Percentiles rank a stretch among this genome's conserved stretches.
These are phyloP conservation scores for Lagenorhynchus albirostris DNA, from an alignment of 2,113 vertebrate species.

Conservation along the genomic window DNA sequence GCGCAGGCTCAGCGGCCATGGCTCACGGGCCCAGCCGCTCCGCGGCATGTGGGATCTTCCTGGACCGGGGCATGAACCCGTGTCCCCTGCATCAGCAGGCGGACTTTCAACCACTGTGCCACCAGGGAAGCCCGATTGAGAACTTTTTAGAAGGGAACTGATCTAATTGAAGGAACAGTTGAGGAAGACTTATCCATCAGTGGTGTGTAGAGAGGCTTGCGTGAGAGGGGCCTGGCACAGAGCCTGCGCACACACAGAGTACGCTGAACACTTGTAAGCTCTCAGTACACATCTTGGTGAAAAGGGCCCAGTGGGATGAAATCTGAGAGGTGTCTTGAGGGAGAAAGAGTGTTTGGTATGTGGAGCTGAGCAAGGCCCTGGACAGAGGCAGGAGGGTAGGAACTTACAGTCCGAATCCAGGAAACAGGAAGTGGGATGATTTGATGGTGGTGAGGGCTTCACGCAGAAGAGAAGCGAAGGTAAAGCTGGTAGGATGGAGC, in stretches of 20 bases:
- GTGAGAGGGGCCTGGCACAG: neutral
- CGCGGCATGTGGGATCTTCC: too few relatives aligned
- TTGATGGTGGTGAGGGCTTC: rapidly evolving
- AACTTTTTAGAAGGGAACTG: neutral
- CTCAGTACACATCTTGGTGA: rapidly evolving
- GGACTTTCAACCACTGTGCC: too few relatives aligned
- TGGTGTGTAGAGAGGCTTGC: rapidly evolving
- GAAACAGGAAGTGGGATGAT: rapidly evolving
- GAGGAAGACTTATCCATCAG: too few relatives aligned
- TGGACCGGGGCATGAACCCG: too few relatives aligned
- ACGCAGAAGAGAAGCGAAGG: rapidly evolving
- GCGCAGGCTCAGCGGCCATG: too few relatives aligned
- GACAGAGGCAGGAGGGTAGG: neutral
- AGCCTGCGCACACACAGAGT: rapidly evolving
- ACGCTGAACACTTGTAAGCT: rapidly evolving
- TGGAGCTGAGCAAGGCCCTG: neutral
- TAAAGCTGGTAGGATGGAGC: rapidly evolving
- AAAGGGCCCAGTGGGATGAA: rapidly evolving
- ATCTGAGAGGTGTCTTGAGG: neutral
- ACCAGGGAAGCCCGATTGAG: too few relatives aligned
- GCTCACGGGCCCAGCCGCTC: too few relatives aligned
- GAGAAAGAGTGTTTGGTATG: too few relatives aligned
- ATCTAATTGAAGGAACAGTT: rapidly evolving
- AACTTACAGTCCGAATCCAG: rapidly evolving
- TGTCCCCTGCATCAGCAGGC: too few relatives aligned